Evolutionary conservation across 1,140 invertebrate species (phyloP).

Genomic region (Plectrocnemia conspersa): DNA sequence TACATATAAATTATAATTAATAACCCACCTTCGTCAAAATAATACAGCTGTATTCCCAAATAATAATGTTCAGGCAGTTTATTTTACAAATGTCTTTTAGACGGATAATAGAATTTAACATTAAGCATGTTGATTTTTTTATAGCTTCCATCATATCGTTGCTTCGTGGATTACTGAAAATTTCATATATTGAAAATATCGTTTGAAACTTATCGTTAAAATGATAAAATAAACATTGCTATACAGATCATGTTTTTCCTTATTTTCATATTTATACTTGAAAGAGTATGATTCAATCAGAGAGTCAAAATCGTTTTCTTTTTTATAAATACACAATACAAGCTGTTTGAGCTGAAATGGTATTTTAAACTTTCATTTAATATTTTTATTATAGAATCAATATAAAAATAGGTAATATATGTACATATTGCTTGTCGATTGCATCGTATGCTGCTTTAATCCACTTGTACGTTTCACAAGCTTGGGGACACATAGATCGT

Average conservation of each 20-base stretch:
- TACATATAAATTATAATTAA: constrained; percentile 7
- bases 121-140: neutral
- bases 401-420: neutral
- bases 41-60: constrained; percentile 3
- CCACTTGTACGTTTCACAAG: constrained; percentile 10
- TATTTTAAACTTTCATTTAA: no score
- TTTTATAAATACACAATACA: constrained; percentile 3
- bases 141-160: neutral
- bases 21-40: constrained; percentile 21
- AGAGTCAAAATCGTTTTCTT: neutral
- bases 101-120: neutral
- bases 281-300: constrained; percentile 17
- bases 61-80: constrained; percentile 6
- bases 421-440: constrained; percentile 27
- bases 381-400: neutral
- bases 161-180: neutral
- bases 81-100: no score
- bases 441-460: constrained; percentile 9
- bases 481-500: neutral
- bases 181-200: neutral
- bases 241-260: neutral
- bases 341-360: constrained; percentile 15
- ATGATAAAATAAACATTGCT: neutral
- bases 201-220: neutral
- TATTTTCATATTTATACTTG: constrained; percentile 10